Base-by-base conservation (phyloP, 2,888 invertebrate genomes). In the Ochlodes sylvanus region DNA sequence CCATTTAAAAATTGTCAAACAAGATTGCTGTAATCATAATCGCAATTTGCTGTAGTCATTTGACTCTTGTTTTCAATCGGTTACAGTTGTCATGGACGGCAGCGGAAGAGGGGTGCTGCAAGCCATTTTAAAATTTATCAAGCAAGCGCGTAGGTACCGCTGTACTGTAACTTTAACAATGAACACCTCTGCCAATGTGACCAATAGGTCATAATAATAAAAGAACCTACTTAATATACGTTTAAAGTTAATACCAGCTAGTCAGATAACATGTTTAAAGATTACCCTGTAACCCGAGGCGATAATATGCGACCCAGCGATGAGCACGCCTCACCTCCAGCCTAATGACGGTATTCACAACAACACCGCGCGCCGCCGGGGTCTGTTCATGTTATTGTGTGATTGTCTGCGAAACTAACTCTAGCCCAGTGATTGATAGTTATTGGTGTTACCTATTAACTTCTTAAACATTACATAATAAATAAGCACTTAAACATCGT, bases 301-400 rank as follows among this genome's bases (percentile, higher is more conserved):
- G 41, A 32, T 63, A 63, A 63, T 54, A 52, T 56, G 63, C 19
- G n/a, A n/a, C 63, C 44, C 32, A 50, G 7, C 47, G 47, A 34
- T 61, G 17, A 61, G 44, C 55, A 44, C 41, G 21, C 41, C 12
- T 56, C 44, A 63, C 63, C 63, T 63, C 32, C 17, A 14, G 42
- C 15, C 32, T 63, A 56, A 56, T 56, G 55, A 55, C 9, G 32
- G 32, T 63, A 63, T 56, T 56, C 55, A 44, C n/a, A 52, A 41
- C 19, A 19, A 38, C 38, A 38, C 34, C 12, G n/a, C 38, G 50
- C 62, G 19, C n/a, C 61, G 15, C 61, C 17, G 54, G 6, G 6
- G 42, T 15, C 42, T 15, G 42, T 7, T 1, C 9, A 6, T 44
- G n/a, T 15, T n/a, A 44, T 44, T 44, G 42, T 44, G 0, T 15